Percentiles rank a stretch among this genome's conserved stretches.
Conservation (phyloP, 2,888 invertebrate genomes). For the Toxonevra muliebris region DNA sequence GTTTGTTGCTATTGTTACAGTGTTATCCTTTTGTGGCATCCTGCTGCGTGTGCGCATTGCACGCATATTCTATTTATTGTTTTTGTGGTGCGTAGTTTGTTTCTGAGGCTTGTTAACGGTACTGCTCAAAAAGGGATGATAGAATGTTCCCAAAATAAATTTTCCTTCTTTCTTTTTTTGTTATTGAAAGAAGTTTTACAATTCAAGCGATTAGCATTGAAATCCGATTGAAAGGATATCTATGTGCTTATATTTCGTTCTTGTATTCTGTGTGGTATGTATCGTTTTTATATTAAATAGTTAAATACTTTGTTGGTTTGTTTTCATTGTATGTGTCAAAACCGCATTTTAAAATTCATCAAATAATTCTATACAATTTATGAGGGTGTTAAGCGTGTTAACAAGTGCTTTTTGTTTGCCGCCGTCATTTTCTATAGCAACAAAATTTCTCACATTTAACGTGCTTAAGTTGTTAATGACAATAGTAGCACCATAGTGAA, state of each 20-base stretch:
- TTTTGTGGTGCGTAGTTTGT: conserved; percentile 23
- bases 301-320: conserved; percentile 33
- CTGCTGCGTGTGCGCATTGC: conserved; percentile 50
- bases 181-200: conserved; percentile 35
- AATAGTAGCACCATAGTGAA: conserved; percentile 4
- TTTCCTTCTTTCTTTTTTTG: conserved; percentile 31
- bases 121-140: neutral
- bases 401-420: conserved; percentile 29
- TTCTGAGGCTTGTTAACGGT: conserved; percentile 40
- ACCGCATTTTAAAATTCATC: conserved; percentile 26
- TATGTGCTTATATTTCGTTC: conserved; percentile 26
- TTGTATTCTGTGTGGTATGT: conserved; percentile 19
- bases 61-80: conserved; percentile 27
- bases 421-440: conserved; percentile 39
- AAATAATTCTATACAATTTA: conserved; percentile 10
- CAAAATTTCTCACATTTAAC: conserved; percentile 52
- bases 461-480: conserved; percentile 39
- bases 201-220: conserved; percentile 55
- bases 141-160: conserved; percentile 31
- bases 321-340: too few species aligned
- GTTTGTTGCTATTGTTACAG: conserved; percentile 31
- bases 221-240: conserved; percentile 59
- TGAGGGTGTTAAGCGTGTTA: conserved; percentile 33
- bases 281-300: conserved; percentile 31
- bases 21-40: conserved; percentile 38